Conservation (phyloP, 1,140 invertebrate species). For the Archegozetes longisetosus region DNA sequence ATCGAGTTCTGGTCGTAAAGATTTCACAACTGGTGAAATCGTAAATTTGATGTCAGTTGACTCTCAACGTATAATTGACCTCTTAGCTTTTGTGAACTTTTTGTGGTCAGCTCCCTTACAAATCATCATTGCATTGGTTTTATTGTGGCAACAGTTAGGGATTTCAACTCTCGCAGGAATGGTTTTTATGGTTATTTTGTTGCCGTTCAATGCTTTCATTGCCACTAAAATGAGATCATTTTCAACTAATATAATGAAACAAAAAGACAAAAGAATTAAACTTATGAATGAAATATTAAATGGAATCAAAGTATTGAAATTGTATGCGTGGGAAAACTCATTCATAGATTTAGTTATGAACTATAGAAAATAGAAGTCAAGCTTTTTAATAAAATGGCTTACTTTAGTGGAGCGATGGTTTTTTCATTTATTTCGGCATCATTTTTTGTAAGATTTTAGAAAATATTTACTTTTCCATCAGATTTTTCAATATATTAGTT, state of each 20-base stretch:
- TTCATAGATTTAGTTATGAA: background rate
- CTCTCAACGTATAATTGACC: slow-evolving; percentile 7
- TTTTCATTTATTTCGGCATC: slow-evolving; percentile 22
- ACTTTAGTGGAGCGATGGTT: slow-evolving; percentile 25
- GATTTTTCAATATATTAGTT: background rate
- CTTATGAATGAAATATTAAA: slow-evolving; percentile 31
- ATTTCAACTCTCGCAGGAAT: slow-evolving; percentile 27
- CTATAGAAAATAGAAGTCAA: slow-evolving; percentile 10
- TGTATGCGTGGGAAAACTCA: slow-evolving; percentile 21
- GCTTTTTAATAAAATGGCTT: slow-evolving; percentile 17
- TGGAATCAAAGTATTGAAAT: slow-evolving; percentile 31
- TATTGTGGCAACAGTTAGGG: slow-evolving; percentile 29
- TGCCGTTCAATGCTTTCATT: slow-evolving; percentile 74
- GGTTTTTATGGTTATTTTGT: slow-evolving; percentile 42
- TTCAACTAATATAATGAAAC: slow-evolving; percentile 25
- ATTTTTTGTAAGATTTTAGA: slow-evolving; percentile 11
- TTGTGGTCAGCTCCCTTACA: slow-evolving; percentile 24
- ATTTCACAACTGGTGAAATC: slow-evolving; percentile 20
- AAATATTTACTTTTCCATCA: no score
- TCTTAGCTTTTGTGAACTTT: slow-evolving; percentile 15
- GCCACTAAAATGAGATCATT: slow-evolving; percentile 53
- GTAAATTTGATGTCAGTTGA: slow-evolving; percentile 21
- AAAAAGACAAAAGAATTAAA: slow-evolving; percentile 33
- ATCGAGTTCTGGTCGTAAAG: slow-evolving; percentile 14
- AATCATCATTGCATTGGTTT: slow-evolving; percentile 25